A percentile compares a stretch with the other conserved stretches of the same genome.
Conservation (phyloP, 1,140 invertebrate species). For the Drosophila repletoides region DNA sequence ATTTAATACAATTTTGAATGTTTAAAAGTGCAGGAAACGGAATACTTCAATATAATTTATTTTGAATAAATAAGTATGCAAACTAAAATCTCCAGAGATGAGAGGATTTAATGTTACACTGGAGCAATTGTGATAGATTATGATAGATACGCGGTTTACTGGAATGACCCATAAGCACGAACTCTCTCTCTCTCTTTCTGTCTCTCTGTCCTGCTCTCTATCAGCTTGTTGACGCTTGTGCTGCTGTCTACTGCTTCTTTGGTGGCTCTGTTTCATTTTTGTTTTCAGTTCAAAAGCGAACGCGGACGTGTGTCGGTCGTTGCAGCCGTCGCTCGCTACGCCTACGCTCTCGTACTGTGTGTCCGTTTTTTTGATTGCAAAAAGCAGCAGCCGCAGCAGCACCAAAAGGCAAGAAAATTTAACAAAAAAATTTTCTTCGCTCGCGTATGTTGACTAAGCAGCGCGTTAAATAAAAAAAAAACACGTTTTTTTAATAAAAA, state of each 20-base stretch:
- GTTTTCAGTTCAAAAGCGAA: constrained; percentile 45
- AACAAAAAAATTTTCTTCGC: constrained; percentile 36
- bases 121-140: too few species aligned
- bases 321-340: constrained; percentile 50
- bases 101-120: too few species aligned
- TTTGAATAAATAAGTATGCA: too few species aligned
- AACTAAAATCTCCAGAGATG: too few species aligned
- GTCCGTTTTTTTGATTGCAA: constrained; percentile 69
- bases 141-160: not conserved
- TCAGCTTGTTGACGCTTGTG: constrained; percentile 31
- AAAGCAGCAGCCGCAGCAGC: constrained; percentile 42
- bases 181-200: constrained; percentile 12
- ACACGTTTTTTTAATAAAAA: constrained; percentile 39
- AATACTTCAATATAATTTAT: too few species aligned
- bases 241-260: constrained; percentile 29
- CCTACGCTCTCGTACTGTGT: constrained; percentile 55
- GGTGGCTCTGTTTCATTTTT: constrained; percentile 34
- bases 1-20: too few species aligned
- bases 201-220: constrained; percentile 5
- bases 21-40: too few species aligned
- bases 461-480: constrained; percentile 24
- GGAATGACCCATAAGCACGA: constrained; percentile 18
- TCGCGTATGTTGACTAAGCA: not conserved
- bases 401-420: constrained; percentile 32
- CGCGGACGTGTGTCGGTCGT: constrained; percentile 45